phyloP scores from a whole-genome alignment of 2,797 vertebrate genomes.

The Spondyliosoma cantharus region DNA sequence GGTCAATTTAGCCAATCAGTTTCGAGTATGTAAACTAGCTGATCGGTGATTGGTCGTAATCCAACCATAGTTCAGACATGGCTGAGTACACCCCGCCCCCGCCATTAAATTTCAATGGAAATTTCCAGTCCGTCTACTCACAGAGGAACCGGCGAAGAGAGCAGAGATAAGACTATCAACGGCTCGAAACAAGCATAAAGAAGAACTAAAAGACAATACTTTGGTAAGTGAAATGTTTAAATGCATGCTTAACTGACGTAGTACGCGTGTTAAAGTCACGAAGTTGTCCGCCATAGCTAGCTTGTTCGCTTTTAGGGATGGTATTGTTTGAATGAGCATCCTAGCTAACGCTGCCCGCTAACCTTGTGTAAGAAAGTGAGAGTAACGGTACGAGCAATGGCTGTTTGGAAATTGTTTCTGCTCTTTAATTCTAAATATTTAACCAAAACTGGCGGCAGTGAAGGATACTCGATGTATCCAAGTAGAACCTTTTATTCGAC shows the following conservation, averaged over 20 bases:
- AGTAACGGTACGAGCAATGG: not conserved
- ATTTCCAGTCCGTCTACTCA: conserved; percentile 72
- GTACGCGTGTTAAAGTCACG: not conserved
- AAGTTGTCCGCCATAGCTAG: rapidly evolving
- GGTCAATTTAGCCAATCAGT: conserved; percentile 38
- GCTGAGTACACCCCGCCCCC: not conserved
- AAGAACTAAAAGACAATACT: not conserved
- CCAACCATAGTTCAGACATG: rapidly evolving
- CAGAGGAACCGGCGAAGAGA: rapidly evolving
- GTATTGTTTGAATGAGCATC: conserved; percentile 24
- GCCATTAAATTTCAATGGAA: conserved; percentile 70
- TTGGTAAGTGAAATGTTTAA: conserved; percentile 29
- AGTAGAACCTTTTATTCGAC: too few relatives aligned
- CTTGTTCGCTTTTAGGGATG: not conserved
- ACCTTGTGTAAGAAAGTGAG: not conserved
- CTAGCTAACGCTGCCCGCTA: not conserved
- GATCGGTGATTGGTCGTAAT: conserved; percentile 58
- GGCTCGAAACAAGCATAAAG: not conserved
- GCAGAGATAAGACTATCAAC: rapidly evolving
- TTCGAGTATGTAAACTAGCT: rapidly evolving
- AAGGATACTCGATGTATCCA: rapidly evolving
- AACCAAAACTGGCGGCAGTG: rapidly evolving
- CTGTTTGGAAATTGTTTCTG: not conserved
- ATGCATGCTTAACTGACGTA: rapidly evolving
- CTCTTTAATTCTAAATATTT: not conserved